Evolutionary conservation across 2,113 vertebrate genomes (phyloP), one percentile per base, ranked within the genome.

Genomic region (Onychorhynchus coronatus): DNA sequence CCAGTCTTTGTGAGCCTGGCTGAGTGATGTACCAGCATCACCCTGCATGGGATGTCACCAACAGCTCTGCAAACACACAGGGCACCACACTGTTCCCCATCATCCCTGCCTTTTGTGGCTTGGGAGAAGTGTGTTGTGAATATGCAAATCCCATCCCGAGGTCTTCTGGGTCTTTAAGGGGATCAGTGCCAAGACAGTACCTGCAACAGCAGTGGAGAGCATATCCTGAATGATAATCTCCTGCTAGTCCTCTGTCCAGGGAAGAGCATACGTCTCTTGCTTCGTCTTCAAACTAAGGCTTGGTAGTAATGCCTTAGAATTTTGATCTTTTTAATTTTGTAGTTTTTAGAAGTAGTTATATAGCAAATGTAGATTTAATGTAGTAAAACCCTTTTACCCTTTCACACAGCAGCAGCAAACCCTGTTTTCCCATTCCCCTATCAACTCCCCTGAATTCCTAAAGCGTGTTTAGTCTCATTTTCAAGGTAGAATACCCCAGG

Each of bases 11-110:
- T 31, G 11, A 85, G 44, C 3, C 0, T 7, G 23, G 50, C 55
- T 65, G 44, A 28, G 50, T 12, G 39, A 47, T 0, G 2, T 7
- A 19, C 18, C 50, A 87, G 74, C 37, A 35, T 30, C 35, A 61
- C 8, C 10, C 33, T 25, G 39, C 0, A 0, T 7, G 33, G 25
- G 46, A 14, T 55, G 49, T 28, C 74, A 62, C 55, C 61, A 35
- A 13, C 10, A 61, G 77, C 66, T 82, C 70, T 63, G 39, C 62
- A 71, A 75, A 28, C 66, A 53, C 44, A 11, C 61, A 28, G 18
- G 65, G 19, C 59, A 81, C 41, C 53, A 28, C 41, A 5, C 50
- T 50, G 47, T 9, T 31, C 56, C 46, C 44, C 5, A 2, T 12
- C 5, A 21, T 9, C 49, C 23, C 46, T 70, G 59, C 20, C 50